Conservation (phyloP, 2,888 invertebrate genomes). For the Halictus ligatus region DNA sequence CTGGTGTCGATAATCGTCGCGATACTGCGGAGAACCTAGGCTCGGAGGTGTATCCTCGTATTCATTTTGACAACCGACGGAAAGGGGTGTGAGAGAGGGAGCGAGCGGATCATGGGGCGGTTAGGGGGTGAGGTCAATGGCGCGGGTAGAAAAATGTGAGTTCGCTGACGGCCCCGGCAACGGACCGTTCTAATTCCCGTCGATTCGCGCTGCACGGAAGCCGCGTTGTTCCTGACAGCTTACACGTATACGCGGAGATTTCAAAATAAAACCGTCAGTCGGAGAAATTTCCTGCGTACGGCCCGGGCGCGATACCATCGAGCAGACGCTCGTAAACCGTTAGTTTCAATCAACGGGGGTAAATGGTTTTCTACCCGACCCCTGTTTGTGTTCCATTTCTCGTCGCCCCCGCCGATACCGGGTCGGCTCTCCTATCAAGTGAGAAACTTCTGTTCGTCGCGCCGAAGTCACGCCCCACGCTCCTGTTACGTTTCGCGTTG, state of each 20-base stretch:
- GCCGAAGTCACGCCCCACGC: constrained; percentile 6
- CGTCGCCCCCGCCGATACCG: constrained; percentile 31
- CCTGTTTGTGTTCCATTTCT: constrained; percentile 5
- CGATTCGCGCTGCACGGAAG: constrained; percentile 55
- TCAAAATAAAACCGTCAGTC: constrained; percentile 66
- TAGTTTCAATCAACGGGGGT: constrained; percentile 63
- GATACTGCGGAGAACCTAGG: constrained; percentile 29
- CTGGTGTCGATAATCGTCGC: constrained; percentile 55
- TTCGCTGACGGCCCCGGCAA: constrained; percentile 40
- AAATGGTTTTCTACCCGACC: constrained; percentile 58
- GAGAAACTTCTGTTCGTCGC: constrained; percentile 43
- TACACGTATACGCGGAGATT: constrained; percentile 65
- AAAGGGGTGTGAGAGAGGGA: background rate
- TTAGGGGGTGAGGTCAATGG: constrained; percentile 1
- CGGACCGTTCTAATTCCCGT: constrained; percentile 67
- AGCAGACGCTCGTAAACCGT: constrained; percentile 68
- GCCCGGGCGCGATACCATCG: constrained; percentile 56
- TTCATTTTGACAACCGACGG: constrained; percentile 35
- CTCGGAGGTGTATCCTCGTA: constrained; percentile 28
- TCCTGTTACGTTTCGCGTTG: background rate
- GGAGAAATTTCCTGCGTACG: constrained; percentile 59
- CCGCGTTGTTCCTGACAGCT: constrained; percentile 66
- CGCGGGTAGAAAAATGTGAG: constrained; percentile 28
- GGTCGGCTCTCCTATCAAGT: constrained; percentile 40
- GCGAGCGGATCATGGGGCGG: background rate